These are phyloP conservation scores for Alces alces DNA, from an alignment of 2,113 vertebrate genomes.

Conservation along the genomic window DNA sequence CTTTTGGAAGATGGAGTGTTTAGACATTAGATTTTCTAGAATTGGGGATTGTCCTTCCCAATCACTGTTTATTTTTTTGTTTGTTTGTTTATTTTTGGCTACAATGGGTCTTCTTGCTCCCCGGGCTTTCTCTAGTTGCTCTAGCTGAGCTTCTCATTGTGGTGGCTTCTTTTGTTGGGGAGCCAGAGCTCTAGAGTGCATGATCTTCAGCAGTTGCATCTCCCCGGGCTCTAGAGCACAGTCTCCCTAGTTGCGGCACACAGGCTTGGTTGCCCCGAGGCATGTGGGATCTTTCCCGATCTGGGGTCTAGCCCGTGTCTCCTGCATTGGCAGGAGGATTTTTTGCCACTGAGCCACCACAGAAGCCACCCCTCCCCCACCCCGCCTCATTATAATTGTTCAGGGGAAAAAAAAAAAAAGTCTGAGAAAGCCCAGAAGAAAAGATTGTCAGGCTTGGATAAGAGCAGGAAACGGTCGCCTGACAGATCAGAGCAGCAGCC, in stretches of 20 bases:
- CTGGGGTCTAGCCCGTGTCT: not conserved
- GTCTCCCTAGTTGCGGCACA: not conserved
- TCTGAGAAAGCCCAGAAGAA: not conserved
- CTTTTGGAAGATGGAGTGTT: not conserved
- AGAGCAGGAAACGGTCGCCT: not conserved
- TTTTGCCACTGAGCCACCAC: not conserved
- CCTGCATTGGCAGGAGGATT: not conserved
- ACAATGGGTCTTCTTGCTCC: not conserved
- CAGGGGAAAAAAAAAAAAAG: accelerated
- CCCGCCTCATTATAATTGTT: not conserved
- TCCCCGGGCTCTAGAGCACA: not conserved
- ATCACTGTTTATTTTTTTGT: not conserved
- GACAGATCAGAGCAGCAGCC: not conserved
- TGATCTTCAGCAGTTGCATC: not conserved
- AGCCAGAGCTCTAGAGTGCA: not conserved
- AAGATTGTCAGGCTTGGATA: not conserved
- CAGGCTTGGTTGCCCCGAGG: not conserved
- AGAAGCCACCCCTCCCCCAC: not conserved
- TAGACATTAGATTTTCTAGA: not conserved
- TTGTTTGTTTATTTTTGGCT: not conserved
- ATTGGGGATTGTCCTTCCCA: not conserved
- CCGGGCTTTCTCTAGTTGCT: not conserved
- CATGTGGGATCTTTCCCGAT: not conserved
- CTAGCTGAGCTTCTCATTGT: not conserved
- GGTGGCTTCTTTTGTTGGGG: not conserved